Conservation (phyloP, 2,888 invertebrate species). For the Leptodirus hochenwartii region DNA sequence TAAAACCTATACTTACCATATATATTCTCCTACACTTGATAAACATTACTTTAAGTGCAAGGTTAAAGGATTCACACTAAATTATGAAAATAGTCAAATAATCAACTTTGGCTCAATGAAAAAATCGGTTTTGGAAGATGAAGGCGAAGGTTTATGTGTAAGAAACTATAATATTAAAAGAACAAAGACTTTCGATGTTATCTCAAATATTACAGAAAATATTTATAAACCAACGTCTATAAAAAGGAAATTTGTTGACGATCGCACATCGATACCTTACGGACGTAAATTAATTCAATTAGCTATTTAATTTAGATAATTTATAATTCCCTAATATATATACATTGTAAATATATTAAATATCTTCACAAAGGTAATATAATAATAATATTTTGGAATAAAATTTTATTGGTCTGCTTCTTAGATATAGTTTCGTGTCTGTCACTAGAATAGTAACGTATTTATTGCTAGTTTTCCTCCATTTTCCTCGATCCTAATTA, state of each 20-base stretch:
- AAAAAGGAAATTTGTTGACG: conserved; percentile 1
- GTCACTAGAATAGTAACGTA: too few relatives aligned
- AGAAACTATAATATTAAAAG: not conserved
- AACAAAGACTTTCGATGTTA: not conserved
- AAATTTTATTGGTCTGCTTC: too few relatives aligned
- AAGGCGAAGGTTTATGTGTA: not conserved
- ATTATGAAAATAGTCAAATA: not conserved
- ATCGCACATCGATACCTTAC: too few relatives aligned
- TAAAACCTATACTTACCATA: conserved; percentile 19
- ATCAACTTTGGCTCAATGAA: conserved; percentile 1
- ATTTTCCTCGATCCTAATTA: too few relatives aligned
- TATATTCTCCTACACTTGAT: conserved; percentile 7
- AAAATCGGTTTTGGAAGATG: conserved; percentile 5
- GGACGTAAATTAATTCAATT: too few relatives aligned
- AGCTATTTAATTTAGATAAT: too few relatives aligned
- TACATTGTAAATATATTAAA: too few relatives aligned
- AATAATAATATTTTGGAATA: too few relatives aligned
- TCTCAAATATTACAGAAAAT: not conserved
- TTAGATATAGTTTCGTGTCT: too few relatives aligned
- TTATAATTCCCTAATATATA: too few relatives aligned
- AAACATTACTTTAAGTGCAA: not conserved
- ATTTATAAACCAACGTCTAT: conserved; percentile 1
- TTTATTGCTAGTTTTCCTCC: too few relatives aligned
- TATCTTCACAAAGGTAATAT: too few relatives aligned
- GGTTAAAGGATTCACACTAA: conserved; percentile 3